Conservation (phyloP, 2,888 invertebrate genomes). For the Subacronicta megacephala region DNA sequence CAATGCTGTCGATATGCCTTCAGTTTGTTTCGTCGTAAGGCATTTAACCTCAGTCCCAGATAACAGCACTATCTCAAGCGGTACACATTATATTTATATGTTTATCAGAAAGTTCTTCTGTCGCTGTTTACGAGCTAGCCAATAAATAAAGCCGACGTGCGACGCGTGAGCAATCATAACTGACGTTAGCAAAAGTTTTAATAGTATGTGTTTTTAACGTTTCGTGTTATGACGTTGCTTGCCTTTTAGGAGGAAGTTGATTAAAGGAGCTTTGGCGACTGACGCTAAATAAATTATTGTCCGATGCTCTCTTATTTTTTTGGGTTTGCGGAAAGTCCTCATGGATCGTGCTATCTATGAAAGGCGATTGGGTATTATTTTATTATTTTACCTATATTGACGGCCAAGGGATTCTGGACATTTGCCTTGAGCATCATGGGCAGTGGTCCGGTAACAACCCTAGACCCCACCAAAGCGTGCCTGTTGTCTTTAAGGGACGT, state of each 20-base stretch:
- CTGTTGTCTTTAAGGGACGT: neutral
- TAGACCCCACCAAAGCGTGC: no score
- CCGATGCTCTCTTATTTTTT: no score
- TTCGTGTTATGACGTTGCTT: neutral
- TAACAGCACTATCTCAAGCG: constrained; percentile 20
- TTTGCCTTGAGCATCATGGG: no score
- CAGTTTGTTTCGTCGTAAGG: neutral
- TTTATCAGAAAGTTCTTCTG: constrained; percentile 74
- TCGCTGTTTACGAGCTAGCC: constrained; percentile 70
- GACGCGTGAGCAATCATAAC: constrained; percentile 41
- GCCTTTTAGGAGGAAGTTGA: neutral
- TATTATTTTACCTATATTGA: no score
- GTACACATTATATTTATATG: constrained; percentile 55
- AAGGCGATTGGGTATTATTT: no score
- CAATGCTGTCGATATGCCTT: neutral
- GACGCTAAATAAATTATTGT: no score
- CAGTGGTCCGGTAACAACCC: no score
- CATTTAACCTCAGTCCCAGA: constrained; percentile 4
- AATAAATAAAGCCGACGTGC: constrained; percentile 63
- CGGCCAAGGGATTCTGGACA: no score
- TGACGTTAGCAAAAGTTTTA: constrained; percentile 44
- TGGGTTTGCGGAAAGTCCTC: no score
- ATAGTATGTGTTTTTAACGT: constrained; percentile 8
- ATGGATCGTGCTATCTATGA: no score
- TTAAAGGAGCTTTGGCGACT: constrained; percentile 1